phyloP scores from a whole-genome alignment of 2,797 vertebrate genomes.

The Rachycentron canadum region DNA sequence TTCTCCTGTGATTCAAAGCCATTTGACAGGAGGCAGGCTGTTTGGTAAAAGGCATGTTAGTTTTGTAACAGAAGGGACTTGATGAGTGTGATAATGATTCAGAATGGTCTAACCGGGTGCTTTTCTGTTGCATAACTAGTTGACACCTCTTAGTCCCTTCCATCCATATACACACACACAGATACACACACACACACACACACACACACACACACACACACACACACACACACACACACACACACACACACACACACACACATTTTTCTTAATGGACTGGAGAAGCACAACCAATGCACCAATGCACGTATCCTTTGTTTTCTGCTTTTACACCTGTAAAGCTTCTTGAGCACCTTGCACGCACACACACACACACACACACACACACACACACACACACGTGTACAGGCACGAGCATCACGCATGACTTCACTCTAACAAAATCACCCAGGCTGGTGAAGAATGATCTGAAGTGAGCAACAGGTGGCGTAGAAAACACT shows the following conservation, averaged over 20 bases:
- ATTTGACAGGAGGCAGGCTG: constrained; percentile 63
- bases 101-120: constrained; percentile 54
- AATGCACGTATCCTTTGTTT: constrained; percentile 10
- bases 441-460: constrained; percentile 18
- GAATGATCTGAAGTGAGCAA: constrained; percentile 35
- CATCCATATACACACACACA: constrained; percentile 25
- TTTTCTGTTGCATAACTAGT: constrained; percentile 71
- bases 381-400: neutral
- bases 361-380: neutral
- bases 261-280: constrained; percentile 44
- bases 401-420: constrained; percentile 15
- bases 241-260: constrained; percentile 30
- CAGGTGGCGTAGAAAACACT: constrained; percentile 39
- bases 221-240: constrained; percentile 22
- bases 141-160: constrained; percentile 66
- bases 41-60: constrained; percentile 53
- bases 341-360: neutral
- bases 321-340: neutral
- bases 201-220: constrained; percentile 24
- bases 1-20: constrained; percentile 42
- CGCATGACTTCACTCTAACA: constrained; percentile 9
- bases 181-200: constrained; percentile 30
- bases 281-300: constrained; percentile 24
- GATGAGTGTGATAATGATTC: constrained; percentile 74
- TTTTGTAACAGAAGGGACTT: constrained; percentile 69